Base-by-base conservation (phyloP, 1,140 invertebrate species). In the Hirudo medicinalis region DNA sequence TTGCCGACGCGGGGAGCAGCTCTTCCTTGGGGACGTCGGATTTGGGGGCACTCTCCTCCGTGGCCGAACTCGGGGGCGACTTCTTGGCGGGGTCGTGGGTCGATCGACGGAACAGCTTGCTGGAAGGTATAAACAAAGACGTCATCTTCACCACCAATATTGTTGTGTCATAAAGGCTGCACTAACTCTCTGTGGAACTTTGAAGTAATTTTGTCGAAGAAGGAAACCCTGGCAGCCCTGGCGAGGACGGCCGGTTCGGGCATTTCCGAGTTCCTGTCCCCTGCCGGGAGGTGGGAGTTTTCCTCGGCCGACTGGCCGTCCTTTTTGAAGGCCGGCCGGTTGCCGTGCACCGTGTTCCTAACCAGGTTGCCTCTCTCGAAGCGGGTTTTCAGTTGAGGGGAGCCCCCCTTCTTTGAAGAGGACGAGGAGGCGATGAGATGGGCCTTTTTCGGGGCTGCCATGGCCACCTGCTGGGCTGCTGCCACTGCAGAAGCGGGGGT, bases 121-220 rank as follows among this genome's bases (percentile, higher is more conserved):
- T 49, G 15, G 43, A 49, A 49, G 17, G 29, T 19, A 5, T 11
- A 63, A 63, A 11, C 19, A 0, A 0, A 63, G 22, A 8, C 57
- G 6, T 32, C 11, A 63, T 15, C 57, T 13, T 32, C 19, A n/a
- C 57, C 19, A 22, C 11, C 20, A 63, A 0, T 15, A 25, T 32
- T n/a, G 20, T 25, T 32, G 19, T 36, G 2, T 36, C 11, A 63
- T 15, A 22, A 25, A 27, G n/a, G 19, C 67, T 29, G n/a, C 22
- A 70, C 83, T 80, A 80, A 86, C 92, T 94, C 91, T 88, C 97
- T 94, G 82, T 91, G 93, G 86, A 98, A 97, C 84, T 92, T 89
- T 78, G 93, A 95, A 75, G 92, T 96, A 78, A 97, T 87, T 85
- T 97, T 97, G 78, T 92, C 94, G 85, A 97, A 96, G 86, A 98